A percentile compares a stretch with the other conserved stretches of the same genome.
phyloP scores from a whole-genome alignment of 1,140 invertebrate genomes.

The Oncopeltus fasciatus region DNA sequence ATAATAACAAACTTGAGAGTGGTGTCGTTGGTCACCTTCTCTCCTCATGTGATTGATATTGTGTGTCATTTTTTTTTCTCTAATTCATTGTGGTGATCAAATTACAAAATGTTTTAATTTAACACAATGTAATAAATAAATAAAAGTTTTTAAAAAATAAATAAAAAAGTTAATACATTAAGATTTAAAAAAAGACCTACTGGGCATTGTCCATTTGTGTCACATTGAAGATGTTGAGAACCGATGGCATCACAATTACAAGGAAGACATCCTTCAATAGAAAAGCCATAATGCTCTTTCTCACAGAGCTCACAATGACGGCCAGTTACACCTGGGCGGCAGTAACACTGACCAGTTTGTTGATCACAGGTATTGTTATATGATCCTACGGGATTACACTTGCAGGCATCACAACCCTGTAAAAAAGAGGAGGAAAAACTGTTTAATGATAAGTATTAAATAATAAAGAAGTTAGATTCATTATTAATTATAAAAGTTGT shows the following conservation, averaged over 20 bases:
- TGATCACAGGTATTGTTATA: slow-evolving; percentile 68
- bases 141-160: too few relatives aligned
- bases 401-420: slow-evolving; percentile 66
- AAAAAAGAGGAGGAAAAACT: slow-evolving; percentile 17
- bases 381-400: slow-evolving; percentile 75
- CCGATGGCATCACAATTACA: slow-evolving; percentile 84
- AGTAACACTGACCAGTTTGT: slow-evolving; percentile 70
- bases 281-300: slow-evolving; percentile 79
- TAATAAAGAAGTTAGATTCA: too few relatives aligned
- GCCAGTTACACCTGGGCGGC: slow-evolving; percentile 71
- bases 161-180: too few relatives aligned
- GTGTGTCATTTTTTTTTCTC: too few relatives aligned
- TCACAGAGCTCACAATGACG: slow-evolving; percentile 70
- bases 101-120: too few relatives aligned
- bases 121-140: too few relatives aligned
- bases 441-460: too few relatives aligned
- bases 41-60: too few relatives aligned
- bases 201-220: slow-evolving; percentile 68
- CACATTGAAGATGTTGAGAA: slow-evolving; percentile 68
- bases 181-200: slow-evolving; percentile 32
- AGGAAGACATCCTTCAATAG: slow-evolving; percentile 61
- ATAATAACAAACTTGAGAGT: too few relatives aligned
- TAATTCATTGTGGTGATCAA: too few relatives aligned
- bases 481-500: too few relatives aligned
- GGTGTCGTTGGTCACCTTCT: too few relatives aligned